A percentile compares a stretch with the other conserved stretches of the same genome.
Conservation (phyloP, 2,797 vertebrate species). For the Falco berigora region DNA sequence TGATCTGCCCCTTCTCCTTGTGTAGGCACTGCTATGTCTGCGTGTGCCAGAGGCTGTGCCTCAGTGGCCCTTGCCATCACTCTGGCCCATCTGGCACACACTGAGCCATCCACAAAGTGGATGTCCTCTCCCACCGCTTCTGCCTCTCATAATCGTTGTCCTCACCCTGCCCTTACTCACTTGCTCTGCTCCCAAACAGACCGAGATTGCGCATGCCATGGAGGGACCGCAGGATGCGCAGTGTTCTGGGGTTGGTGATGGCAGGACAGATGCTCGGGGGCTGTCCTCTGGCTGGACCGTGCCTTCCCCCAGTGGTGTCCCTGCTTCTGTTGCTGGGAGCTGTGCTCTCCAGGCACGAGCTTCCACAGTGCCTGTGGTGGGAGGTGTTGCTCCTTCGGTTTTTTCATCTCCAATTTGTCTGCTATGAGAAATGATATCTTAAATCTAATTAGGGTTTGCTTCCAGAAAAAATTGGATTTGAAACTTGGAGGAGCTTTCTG, state of each 20-base stretch:
- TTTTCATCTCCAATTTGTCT: neutral
- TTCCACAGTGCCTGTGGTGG: neutral
- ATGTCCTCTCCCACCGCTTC: neutral
- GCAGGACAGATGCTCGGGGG: neutral
- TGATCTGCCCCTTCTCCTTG: neutral
- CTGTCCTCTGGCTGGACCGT: neutral
- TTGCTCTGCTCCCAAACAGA: neutral
- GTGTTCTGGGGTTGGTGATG: neutral
- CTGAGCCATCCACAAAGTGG: neutral
- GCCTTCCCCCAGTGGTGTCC: accelerated
- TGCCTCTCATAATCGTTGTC: neutral
- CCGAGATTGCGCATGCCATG: accelerated
- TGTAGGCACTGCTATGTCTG: neutral
- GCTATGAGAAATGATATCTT: neutral
- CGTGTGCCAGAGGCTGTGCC: neutral
- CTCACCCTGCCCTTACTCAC: neutral
- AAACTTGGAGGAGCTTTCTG: neutral
- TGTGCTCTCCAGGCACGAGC: accelerated
- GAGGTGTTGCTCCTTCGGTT: neutral
- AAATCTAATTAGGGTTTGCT: neutral
- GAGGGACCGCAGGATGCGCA: neutral
- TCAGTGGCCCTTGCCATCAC: neutral
- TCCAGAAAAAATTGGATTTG: neutral
- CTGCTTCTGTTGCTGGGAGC: neutral
- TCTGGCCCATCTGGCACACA: neutral